Base-by-base conservation (phyloP, 1,140 invertebrate species). In the Phortica variegata region DNA sequence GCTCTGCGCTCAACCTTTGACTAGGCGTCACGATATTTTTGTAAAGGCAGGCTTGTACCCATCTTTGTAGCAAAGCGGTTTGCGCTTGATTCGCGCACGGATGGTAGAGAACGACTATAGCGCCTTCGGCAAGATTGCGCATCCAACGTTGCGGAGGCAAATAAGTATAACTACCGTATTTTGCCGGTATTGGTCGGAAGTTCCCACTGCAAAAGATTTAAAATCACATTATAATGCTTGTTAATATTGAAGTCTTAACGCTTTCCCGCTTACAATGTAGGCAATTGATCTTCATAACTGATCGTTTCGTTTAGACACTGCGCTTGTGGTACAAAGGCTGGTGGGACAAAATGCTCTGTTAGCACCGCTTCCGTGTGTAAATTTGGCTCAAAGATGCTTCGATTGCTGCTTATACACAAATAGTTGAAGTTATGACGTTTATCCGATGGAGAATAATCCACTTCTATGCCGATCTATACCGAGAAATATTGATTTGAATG, bases 81-180 rank as follows among this genome's bases (percentile, higher is more conserved):
- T 89, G 81, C 4, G 78, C 50, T 1, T 77, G 78, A 77, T 89
- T 82, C 7, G 89, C 86, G 78, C 92, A 95, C 2, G 92, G 92
- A 81, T 95, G 90, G 68, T 93, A 93, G 7, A 95, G 73, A 82
- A 93, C 86, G 1, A 91, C 87, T 31, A 94, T 79, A 3, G 85
- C 86, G 43, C 92, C 91, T 75, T 94, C 91, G 82, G 93, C 91
- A 23, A 94, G 77, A 75, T 82, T 91, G 61, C 93, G 90, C 6
- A 94, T 52, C 88, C 90, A 95, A 58, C 92, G 77, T 71, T 95
- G 90, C 41, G 77, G 81, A 6, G 92, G 92, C 31, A 93, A 48
- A 77, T 86, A 94, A 44, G 77, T 80, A 70, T 94, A 94, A 74
- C 90, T 87, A 31, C 92, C 92, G 77, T 88, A 95, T 36, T 81